Evolutionary conservation across 2,113 vertebrate genomes (phyloP), one percentile per base, ranked within the genome.

Genomic region (Girardinichthys multiradiatus): DNA sequence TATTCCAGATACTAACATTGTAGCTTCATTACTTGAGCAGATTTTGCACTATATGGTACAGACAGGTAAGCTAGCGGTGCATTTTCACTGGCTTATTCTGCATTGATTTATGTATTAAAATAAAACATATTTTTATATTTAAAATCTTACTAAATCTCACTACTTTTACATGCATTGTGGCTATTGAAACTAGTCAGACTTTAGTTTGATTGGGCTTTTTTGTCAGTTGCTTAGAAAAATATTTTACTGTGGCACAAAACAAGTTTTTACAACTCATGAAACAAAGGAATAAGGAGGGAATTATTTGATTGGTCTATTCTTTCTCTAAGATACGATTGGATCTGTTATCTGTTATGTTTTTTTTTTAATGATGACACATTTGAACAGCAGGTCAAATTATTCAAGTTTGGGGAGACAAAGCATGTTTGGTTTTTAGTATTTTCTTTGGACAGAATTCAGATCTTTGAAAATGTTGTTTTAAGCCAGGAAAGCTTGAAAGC

Each of bases 1-100:
- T 90, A 91, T 97, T 91, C 94, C 93, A 87, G 97, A 98, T 85
- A 90, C 95, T 77, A 86, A 90, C 90, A 92, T 87, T 73, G 96
- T 96, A 93, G 94, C 94, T 80, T 95, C 95, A n/a, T 86, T 99
- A 89, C 93, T 96, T 58, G 97, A 99, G 93, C 98, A 98, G 90
- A 95, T 99, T 95, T 96, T 98, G 96, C 95, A 97, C 96, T 99
- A 97, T 94, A 95, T 99, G 96, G 92, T 99, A 93, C 96, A 98
- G 83, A 97, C 96, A 96, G 98, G 98, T 99, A 87, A 90, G 74
- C 28, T 68, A 17, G 37, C n/a, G 11, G 28, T 33, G 31, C 33
- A n/a, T 12, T 26, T 1, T 21, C 12, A 33, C 31, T 68, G 33
- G 5, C 14, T 51, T 64, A 54, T 28, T 57, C 2, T 33, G 3